Evolutionary conservation across 2,797 vertebrate species (phyloP).

Genomic region (Tadarida brasiliensis): DNA sequence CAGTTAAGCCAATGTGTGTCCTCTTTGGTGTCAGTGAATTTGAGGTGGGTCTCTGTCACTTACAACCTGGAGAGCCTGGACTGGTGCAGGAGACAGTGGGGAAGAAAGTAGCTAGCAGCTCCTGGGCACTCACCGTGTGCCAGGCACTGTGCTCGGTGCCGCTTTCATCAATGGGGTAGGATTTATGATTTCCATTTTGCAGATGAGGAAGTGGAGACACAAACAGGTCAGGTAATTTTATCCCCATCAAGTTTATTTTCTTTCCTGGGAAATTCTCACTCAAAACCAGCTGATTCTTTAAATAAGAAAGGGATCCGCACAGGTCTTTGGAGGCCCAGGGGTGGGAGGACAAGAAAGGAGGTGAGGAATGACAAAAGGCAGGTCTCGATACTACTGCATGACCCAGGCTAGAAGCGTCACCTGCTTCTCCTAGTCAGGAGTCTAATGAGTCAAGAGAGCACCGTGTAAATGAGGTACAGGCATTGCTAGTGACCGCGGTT

Average conservation of each 20-base stretch:
- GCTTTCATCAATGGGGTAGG: not conserved
- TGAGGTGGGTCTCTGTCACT: not conserved
- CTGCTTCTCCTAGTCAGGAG: constrained; percentile 59
- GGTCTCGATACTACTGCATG: not conserved
- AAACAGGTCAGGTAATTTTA: not conserved
- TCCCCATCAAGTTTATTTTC: not conserved
- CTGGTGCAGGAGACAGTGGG: not conserved
- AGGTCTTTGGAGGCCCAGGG: not conserved
- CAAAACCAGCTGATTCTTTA: not conserved
- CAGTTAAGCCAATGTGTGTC: not conserved
- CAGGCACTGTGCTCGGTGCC: not conserved
- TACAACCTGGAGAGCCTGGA: not conserved
- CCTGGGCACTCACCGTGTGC: not conserved
- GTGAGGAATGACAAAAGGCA: not conserved
- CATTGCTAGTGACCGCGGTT: constrained; percentile 67
- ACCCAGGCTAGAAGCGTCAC: constrained; percentile 58
- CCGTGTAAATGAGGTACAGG: constrained; percentile 73
- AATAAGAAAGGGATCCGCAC: not conserved
- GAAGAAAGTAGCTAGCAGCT: not conserved
- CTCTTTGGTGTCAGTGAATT: not conserved
- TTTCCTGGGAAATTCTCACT: constrained; percentile 21
- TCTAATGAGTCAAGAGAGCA: not conserved
- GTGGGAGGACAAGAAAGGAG: not conserved
- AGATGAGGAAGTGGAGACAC: not conserved
- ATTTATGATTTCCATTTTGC: not conserved